phyloP scores from a whole-genome alignment of 2,113 vertebrate species.

The Pitta sordida region DNA sequence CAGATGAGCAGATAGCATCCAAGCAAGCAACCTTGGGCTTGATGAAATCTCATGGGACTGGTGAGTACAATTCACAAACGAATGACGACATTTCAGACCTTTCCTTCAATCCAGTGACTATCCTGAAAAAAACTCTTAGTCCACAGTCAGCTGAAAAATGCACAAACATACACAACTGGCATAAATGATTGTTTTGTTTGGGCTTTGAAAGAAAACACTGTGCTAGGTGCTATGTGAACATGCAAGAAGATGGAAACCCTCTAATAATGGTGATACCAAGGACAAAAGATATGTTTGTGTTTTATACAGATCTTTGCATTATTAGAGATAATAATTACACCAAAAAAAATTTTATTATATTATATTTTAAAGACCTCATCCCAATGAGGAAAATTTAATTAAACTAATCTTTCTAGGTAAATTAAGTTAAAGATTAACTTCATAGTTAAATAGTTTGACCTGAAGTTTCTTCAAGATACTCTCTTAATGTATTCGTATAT shows the following conservation, averaged over 20 bases:
- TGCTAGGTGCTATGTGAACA: background rate
- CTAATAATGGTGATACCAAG: background rate
- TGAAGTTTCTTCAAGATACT: background rate
- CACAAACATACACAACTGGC: background rate
- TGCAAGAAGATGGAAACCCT: background rate
- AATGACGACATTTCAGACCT: conserved; percentile 7
- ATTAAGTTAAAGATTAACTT: background rate
- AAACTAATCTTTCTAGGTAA: too few species aligned
- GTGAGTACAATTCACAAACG: background rate
- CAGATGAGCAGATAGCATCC: conserved; percentile 68
- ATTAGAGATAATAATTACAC: background rate
- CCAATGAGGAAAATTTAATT: too few species aligned
- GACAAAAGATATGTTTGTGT: background rate
- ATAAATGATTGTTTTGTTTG: background rate
- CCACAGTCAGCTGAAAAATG: background rate
- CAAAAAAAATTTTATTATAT: background rate
- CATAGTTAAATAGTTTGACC: background rate
- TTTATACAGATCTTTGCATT: background rate
- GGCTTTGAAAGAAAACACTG: background rate
- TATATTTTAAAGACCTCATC: background rate
- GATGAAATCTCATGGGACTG: conserved; percentile 23
- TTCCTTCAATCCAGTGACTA: background rate
- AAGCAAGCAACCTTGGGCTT: background rate
- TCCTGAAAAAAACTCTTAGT: background rate
- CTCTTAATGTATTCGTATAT: background rate